A percentile compares a stretch with the other conserved stretches of the same genome.
Evolutionary conservation across 2,797 vertebrate species (phyloP).

Genomic region (Miichthys miiuy): DNA sequence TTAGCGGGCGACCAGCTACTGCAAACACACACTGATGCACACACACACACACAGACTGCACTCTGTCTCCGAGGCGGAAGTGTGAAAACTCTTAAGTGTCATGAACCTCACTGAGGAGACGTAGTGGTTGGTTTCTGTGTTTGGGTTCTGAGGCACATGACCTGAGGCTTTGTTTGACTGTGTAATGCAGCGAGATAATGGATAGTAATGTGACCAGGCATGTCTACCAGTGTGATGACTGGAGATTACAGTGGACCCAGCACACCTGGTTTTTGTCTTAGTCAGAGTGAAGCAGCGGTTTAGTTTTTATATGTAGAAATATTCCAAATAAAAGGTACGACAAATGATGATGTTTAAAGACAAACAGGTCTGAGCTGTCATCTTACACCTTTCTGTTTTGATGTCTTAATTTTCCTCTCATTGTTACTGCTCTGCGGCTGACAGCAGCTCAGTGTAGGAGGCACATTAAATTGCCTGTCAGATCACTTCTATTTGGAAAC

Average conservation of each 20-base stretch:
- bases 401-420: neutral
- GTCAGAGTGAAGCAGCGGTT: neutral
- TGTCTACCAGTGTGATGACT: constrained; percentile 16
- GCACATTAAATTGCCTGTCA: neutral
- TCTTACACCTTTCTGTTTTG: neutral
- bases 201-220: constrained; percentile 56
- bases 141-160: constrained; percentile 67
- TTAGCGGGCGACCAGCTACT: constrained; percentile 31
- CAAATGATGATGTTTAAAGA: neutral
- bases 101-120: constrained; percentile 22
- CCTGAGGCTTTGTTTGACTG: constrained; percentile 67
- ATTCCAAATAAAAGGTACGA: neutral
- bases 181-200: constrained; percentile 77
- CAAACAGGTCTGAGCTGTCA: neutral
- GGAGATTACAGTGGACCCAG: neutral
- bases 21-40: constrained; percentile 7
- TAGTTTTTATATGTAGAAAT: neutral
- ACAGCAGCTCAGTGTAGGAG: neutral
- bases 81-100: constrained; percentile 47
- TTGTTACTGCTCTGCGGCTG: neutral
- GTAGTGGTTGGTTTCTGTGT: constrained; percentile 43
- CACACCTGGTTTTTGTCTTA: constrained; percentile 9
- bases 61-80: constrained; percentile 30
- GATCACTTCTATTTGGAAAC: neutral
- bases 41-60: constrained; percentile 25